A percentile compares a stretch with the other conserved stretches of the same genome.
Evolutionary conservation across 2,113 vertebrate species (phyloP).

Genomic region (Columba janthina): DNA sequence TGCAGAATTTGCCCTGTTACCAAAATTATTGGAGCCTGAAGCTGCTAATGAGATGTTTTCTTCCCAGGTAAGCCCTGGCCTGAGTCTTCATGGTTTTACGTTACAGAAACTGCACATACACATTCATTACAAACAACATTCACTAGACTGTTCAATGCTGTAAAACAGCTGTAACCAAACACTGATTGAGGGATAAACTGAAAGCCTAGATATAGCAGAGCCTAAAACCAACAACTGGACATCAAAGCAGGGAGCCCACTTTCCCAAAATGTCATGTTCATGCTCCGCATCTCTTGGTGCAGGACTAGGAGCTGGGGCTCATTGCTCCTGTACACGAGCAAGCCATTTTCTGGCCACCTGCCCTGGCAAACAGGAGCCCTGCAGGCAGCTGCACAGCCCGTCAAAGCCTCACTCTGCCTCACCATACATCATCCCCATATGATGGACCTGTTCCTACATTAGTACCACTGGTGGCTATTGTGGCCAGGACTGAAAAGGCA

Average conservation of each 20-base stretch:
- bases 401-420: neutral
- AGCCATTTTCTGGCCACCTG: neutral
- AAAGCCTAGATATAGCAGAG: fast-evolving
- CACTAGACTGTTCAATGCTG: fast-evolving
- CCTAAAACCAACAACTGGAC: neutral
- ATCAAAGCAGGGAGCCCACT: neutral
- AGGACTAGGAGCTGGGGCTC: neutral
- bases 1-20: neutral
- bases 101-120: neutral
- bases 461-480: neutral
- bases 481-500: neutral
- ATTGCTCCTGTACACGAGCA: neutral
- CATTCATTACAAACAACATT: neutral
- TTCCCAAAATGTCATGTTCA: fast-evolving
- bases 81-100: neutral
- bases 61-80: neutral
- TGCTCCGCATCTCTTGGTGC: neutral
- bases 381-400: neutral
- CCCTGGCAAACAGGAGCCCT: neutral
- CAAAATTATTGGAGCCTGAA: neutral
- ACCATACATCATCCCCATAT: neutral
- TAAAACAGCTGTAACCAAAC: neutral
- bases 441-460: fast-evolving
- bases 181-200: neutral
- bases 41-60: neutral